Conservation (phyloP, 2,888 invertebrate genomes). For the Myathropa florea region DNA sequence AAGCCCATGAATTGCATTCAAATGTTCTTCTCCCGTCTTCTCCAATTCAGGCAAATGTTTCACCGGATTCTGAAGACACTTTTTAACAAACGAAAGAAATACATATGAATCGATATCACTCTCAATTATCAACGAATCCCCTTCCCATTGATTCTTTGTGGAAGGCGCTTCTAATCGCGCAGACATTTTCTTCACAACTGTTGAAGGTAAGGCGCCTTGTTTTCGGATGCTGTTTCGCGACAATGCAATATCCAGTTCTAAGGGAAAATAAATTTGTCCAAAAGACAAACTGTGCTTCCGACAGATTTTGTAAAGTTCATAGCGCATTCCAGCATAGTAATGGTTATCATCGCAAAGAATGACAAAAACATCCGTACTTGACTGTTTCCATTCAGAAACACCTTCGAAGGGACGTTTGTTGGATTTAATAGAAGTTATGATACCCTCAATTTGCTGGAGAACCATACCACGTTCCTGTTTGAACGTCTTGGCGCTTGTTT, state of each 20-base stretch:
- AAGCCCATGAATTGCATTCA: constrained; percentile 21
- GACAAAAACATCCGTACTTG: constrained; percentile 52
- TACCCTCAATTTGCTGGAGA: constrained; percentile 61
- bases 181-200: constrained; percentile 75
- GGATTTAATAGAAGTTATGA: constrained; percentile 63
- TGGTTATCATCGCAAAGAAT: constrained; percentile 79
- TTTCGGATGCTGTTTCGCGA: constrained; percentile 73
- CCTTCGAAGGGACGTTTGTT: background rate
- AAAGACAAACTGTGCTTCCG: constrained; percentile 71
- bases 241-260: constrained; percentile 65
- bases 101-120: background rate
- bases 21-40: background rate
- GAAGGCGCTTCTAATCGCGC: constrained; percentile 74
- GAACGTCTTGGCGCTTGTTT: constrained; percentile 17
- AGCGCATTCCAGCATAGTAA: constrained; percentile 79
- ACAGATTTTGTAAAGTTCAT: constrained; percentile 76
- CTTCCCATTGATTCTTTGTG: constrained; percentile 54
- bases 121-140: constrained; percentile 12
- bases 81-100: constrained; percentile 29
- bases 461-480: constrained; percentile 74
- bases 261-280: constrained; percentile 75
- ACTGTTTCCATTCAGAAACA: constrained; percentile 11
- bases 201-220: constrained; percentile 69
- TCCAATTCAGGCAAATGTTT: background rate
- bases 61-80: constrained; percentile 42